phyloP scores from a whole-genome alignment of 1,140 invertebrate genomes.

The Teleopsis dalmanni region DNA sequence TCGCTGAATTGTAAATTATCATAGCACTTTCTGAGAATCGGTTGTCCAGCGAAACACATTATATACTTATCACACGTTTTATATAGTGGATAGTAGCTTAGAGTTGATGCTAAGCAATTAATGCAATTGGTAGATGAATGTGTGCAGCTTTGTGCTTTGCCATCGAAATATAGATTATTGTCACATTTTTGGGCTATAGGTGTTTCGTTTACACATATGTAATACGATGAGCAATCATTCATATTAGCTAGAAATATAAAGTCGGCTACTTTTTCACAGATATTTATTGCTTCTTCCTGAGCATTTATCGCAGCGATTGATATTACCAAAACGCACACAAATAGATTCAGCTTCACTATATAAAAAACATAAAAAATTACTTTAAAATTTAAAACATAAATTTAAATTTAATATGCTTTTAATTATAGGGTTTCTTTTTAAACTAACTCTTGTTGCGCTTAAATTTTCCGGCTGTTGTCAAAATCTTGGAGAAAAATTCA shows the following conservation, averaged over 20 bases:
- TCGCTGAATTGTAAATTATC: slow-evolving; percentile 9
- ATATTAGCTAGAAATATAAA: slow-evolving; percentile 11
- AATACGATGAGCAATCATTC: slow-evolving; percentile 6
- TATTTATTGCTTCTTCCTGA: not conserved
- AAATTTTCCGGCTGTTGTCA: not conserved
- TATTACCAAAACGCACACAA: not conserved
- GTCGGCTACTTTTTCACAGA: slow-evolving; percentile 11
- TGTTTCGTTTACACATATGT: not conserved
- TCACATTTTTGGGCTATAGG: slow-evolving; percentile 2
- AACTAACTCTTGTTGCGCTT: not conserved
- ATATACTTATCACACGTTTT: slow-evolving; percentile 14
- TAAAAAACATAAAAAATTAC: too few relatives aligned
- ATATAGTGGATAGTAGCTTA: not conserved
- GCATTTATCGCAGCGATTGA: not conserved
- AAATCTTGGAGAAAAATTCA: not conserved
- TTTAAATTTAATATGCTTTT: not conserved
- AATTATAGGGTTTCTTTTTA: not conserved
- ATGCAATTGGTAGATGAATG: not conserved
- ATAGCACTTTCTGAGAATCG: not conserved
- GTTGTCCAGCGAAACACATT: slow-evolving; percentile 6
- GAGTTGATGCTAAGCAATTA: not conserved
- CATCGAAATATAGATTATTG: slow-evolving; percentile 4
- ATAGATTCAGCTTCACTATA: too few relatives aligned
- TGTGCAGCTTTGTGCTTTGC: not conserved
- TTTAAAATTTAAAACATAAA: too few relatives aligned